Evolutionary conservation across 2,888 invertebrate genomes (phyloP), one percentile per base, ranked within the genome.

Genomic region (Cartodere bifasciata): DNA sequence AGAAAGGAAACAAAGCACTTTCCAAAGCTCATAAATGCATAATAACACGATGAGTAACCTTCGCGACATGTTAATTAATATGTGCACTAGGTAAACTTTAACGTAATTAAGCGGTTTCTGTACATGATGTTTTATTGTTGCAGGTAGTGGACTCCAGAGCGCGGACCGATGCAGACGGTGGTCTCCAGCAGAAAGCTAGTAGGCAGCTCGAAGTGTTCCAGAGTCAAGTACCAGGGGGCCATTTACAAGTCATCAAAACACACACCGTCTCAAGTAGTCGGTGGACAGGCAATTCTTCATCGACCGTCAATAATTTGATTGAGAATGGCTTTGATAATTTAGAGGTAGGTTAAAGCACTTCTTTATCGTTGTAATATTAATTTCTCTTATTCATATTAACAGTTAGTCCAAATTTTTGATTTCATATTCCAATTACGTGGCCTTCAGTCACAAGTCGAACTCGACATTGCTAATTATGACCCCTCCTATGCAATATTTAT

Each of bases 201-300:
- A 55, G 64, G 40, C 64, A 65, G 41, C 67, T 80, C 64, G 80
- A 81, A 58, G 78, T 81, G 46, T 65, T 78, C 42, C 70, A 78
- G 50, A 70, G 75, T 30, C 74, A 72, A 52, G 71, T 70, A 37
- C 74, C 78, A 24, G 74, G 73, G 4, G 72, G 76, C 27, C 69
- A 70, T 16, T 63, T 81, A 49, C 76, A 79, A 47, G 78, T 81
- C 39, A 70, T 81, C 63, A 72, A 78, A 44, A 73, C 79, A 56
- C 72, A 56, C 25, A 53, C 57, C 22, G 53, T 55, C 13, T 54
- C 57, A 13, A 55, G 52, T 36, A 58, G 57, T 41, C 41, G 52
- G 28, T 55, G 55, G 55, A 44, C 47, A 10, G 43, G 39, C 13
- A 48, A 44, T 27, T n/a, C n/a, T n/a, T n/a, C n/a, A n/a, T n/a